Evolutionary conservation across 2,113 vertebrate species (phyloP).

Genomic region (Austrofundulus limnaeus): DNA sequence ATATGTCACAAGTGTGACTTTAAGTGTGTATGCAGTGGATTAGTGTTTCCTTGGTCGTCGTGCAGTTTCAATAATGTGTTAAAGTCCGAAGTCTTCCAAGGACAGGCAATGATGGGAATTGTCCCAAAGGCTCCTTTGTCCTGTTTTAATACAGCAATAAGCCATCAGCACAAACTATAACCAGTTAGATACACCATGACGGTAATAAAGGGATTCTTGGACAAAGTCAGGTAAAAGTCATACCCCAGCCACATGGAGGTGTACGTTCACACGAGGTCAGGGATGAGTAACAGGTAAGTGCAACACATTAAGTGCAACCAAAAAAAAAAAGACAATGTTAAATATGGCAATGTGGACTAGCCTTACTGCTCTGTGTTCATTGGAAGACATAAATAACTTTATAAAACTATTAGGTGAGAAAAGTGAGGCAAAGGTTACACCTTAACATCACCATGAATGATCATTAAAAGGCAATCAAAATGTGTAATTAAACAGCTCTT

Average conservation of each 20-base stretch:
- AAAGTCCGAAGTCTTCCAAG: conserved; percentile 50
- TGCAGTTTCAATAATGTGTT: conserved; percentile 31
- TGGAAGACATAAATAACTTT: neutral
- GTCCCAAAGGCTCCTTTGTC: conserved; percentile 63
- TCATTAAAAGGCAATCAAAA: neutral
- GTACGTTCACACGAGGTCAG: too few species aligned
- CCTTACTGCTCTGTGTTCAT: neutral
- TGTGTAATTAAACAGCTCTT: neutral
- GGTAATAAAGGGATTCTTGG: conserved; percentile 36
- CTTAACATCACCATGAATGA: neutral
- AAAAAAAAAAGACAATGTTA: neutral
- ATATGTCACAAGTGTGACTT: neutral
- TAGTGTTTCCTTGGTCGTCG: neutral
- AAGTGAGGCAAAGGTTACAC: neutral
- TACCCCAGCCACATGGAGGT: conserved; percentile 11
- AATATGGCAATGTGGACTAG: neutral
- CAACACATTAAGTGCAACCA: too few species aligned
- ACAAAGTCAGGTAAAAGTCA: conserved; percentile 68
- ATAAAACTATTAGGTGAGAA: neutral
- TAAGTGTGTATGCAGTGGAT: neutral
- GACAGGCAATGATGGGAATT: conserved; percentile 51
- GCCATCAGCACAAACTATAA: conserved; percentile 56
- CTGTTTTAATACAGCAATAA: conserved; percentile 59
- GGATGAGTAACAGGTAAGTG: too few species aligned
- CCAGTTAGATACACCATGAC: conserved; percentile 50